These are phyloP conservation scores for Tinamus guttatus DNA, from an alignment of 2,113 vertebrate genomes.

Conservation along the genomic window DNA sequence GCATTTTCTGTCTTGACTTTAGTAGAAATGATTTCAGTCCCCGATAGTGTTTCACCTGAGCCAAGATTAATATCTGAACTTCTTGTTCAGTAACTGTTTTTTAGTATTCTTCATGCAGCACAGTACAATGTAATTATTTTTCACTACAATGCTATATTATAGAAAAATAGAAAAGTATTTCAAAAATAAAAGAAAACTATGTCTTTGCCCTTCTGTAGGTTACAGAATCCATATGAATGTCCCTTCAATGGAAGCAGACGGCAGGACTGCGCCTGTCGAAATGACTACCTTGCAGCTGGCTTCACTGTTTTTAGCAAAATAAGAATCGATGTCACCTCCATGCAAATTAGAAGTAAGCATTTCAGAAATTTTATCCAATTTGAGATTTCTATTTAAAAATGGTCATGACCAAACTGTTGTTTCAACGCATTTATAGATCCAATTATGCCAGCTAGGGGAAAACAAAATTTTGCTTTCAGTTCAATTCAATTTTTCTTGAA, in stretches of 20 bases:
- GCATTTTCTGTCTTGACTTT: neutral
- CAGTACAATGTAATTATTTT: neutral
- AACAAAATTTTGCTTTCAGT: neutral
- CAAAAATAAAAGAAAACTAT: neutral
- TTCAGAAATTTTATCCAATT: neutral
- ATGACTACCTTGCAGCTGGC: slow-evolving; percentile 90
- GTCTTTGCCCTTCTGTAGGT: slow-evolving; percentile 69
- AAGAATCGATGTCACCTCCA: slow-evolving; percentile 87
- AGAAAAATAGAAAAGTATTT: neutral
- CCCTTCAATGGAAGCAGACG: slow-evolving; percentile 93
- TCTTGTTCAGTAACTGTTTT: neutral
- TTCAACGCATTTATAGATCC: neutral
- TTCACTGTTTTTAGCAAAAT: slow-evolving; percentile 92
- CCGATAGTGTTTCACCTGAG: neutral
- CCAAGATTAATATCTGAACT: neutral
- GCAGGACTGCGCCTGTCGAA: slow-evolving; percentile 88
- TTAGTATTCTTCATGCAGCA: neutral
- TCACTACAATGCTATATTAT: neutral
- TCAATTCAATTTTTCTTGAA: neutral
- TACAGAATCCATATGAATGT: slow-evolving; percentile 94
- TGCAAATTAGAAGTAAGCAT: slow-evolving; percentile 92
- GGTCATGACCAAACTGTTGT: neutral
- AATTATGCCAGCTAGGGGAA: neutral
- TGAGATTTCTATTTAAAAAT: neutral
- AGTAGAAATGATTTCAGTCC: neutral